Evolutionary conservation across 2,797 vertebrate genomes (phyloP).

Genomic region (Periparus ater): DNA sequence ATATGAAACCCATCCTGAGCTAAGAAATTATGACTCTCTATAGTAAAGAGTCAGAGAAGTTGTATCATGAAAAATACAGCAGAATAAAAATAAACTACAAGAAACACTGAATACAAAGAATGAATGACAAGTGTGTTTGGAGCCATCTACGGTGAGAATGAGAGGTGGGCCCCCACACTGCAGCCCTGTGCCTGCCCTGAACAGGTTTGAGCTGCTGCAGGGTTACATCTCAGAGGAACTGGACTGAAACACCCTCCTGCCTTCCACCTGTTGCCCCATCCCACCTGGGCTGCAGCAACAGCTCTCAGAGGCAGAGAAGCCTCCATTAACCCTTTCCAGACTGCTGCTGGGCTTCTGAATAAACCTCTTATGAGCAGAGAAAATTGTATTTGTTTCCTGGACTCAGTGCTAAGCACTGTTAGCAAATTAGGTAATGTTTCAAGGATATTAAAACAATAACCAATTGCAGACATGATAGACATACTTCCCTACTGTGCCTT

Average conservation of each 20-base stretch:
- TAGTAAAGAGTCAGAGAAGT: not conserved
- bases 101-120: not conserved
- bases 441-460: not conserved
- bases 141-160: not conserved
- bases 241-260: not conserved
- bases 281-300: not conserved
- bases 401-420: not conserved
- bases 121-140: not conserved
- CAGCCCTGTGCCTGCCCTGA: not conserved
- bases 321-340: not conserved
- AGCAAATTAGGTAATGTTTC: not conserved
- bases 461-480: not conserved
- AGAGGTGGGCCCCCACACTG: accelerated
- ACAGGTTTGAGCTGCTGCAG: not conserved
- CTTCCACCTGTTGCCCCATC: not conserved
- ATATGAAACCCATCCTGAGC: not conserved
- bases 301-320: not conserved
- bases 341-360: not conserved
- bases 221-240: not conserved
- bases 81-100: not conserved
- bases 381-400: not conserved
- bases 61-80: not conserved
- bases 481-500: not conserved
- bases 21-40: not conserved
- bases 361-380: not conserved